A percentile compares a stretch with the other conserved stretches of the same genome.
phyloP scores from a whole-genome alignment of 2,888 invertebrate genomes.

The Agrypnus murinus region DNA sequence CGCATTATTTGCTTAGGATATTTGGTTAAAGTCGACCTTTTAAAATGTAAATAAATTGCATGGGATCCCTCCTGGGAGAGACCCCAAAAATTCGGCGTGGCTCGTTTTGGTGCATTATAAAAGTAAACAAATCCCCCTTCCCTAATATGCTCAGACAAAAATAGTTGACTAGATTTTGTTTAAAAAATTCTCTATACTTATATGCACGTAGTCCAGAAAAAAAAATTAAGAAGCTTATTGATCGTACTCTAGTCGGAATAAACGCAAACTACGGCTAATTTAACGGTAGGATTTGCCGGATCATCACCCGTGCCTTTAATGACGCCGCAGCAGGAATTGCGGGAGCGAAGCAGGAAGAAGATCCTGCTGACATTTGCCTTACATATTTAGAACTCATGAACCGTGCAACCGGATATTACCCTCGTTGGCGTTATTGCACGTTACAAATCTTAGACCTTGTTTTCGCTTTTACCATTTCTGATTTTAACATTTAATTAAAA shows the following conservation, averaged over 20 bases:
- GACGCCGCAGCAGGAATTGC: slow-evolving; percentile 60
- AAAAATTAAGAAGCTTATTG: slow-evolving; percentile 20
- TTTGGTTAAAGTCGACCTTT: slow-evolving; percentile 65
- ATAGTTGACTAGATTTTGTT: background rate
- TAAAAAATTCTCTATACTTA: too few species aligned
- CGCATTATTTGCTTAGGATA: slow-evolving; percentile 67
- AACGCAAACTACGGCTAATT: slow-evolving; percentile 45
- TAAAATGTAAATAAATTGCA: slow-evolving; percentile 64
- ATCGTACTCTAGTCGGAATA: slow-evolving; percentile 31
- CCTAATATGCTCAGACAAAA: background rate
- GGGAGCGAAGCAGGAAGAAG: slow-evolving; percentile 54
- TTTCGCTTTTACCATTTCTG: background rate
- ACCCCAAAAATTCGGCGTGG: slow-evolving; percentile 36
- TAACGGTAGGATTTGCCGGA: slow-evolving; percentile 61
- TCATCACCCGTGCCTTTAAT: slow-evolving; percentile 63
- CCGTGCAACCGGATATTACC: slow-evolving; percentile 60
- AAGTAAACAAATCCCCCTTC: background rate
- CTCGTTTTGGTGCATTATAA: slow-evolving; percentile 14
- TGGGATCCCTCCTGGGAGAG: slow-evolving; percentile 52
- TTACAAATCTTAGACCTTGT: slow-evolving; percentile 40
- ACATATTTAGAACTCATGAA: slow-evolving; percentile 60
- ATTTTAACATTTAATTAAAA: too few species aligned
- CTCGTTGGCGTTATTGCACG: slow-evolving; percentile 53
- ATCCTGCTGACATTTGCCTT: slow-evolving; percentile 61
- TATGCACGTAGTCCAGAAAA: background rate